Base-by-base conservation (phyloP, 2,797 vertebrate genomes). In the Avahi laniger region DNA sequence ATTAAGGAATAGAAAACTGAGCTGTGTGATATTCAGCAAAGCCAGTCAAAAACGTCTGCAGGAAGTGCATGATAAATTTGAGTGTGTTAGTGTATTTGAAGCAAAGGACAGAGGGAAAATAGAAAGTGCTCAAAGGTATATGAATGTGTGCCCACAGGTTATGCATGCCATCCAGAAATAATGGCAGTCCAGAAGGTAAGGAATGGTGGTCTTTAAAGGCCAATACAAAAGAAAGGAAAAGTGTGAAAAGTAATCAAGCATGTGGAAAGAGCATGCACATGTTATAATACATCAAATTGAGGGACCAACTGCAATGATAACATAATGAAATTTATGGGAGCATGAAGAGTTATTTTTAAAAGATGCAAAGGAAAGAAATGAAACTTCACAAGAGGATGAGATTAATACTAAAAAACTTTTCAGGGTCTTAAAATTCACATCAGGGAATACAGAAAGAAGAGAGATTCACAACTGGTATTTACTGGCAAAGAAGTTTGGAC, bases 61-160 rank as follows among this genome's bases (percentile, higher is more conserved):
- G 63, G 79, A 92, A 98, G 87, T 4, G 24, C 76, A 91, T 96
- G 93, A 97, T 96, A 95, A 98, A 98, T 97, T 96, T 97, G 91
- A 93, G 59, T 96, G 76, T 75, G 95, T 94, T 97, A 96, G 94
- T 98, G 63, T 88, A 87, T 93, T 50, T 75, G 87, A 97, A 91
- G 95, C 92, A 97, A 98, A 97, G 97, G 94, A 97, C 96, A 0
- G 61, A 96, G 93, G 97, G 94, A 96, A 98, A 98, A 98, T 93
- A 67, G 95, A 97, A 98, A 98, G 91, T 89, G 63, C 97, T 98
- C 94, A 80, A 95, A 97, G 97, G 95, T 97, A 98, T 98, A 98
- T 98, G 95, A 98, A 98, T 93, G 59, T 75, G 93, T 97, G 90
- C 97, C 97, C 75, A 72, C 79, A 87, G 98, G 97, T 96, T 97